A percentile compares a stretch with the other conserved stretches of the same genome.
Conservation (phyloP, 2,113 vertebrate genomes). For the Callocephalon fimbriatum region DNA sequence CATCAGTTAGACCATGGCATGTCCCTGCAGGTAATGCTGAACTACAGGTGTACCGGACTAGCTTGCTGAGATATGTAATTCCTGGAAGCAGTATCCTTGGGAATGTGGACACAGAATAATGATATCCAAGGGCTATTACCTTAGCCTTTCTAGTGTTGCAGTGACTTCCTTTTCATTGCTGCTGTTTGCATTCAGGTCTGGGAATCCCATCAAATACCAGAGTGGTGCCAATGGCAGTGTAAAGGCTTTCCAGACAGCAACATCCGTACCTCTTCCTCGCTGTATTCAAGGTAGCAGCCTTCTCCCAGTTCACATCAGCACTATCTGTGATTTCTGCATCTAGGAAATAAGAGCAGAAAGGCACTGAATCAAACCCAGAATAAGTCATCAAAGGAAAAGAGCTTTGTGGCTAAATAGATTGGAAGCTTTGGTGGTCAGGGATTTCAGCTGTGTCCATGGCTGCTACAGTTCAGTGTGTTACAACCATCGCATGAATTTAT, state of each 20-base stretch:
- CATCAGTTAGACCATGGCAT: background rate
- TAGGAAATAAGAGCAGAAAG: background rate
- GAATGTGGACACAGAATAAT: background rate
- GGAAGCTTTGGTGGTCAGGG: background rate
- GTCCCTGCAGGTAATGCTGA: background rate
- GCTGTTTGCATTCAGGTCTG: background rate
- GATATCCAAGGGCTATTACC: background rate
- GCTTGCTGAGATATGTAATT: background rate
- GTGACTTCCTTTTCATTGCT: background rate
- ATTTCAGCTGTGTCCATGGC: background rate
- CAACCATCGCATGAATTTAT: background rate
- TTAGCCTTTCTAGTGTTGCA: background rate
- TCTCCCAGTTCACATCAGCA: background rate
- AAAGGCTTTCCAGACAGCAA: background rate
- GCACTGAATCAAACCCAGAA: background rate
- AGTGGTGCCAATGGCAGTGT: background rate
- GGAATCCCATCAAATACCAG: background rate
- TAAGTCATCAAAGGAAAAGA: background rate
- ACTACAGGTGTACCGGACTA: background rate
- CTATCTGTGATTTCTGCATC: background rate
- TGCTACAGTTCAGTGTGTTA: background rate
- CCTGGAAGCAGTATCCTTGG: background rate
- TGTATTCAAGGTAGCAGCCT: background rate
- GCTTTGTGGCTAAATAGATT: background rate
- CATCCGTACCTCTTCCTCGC: background rate